A percentile compares a stretch with the other conserved stretches of the same genome.
Evolutionary conservation across 2,888 invertebrate species (phyloP).

Genomic region (Metellina segmentata): DNA sequence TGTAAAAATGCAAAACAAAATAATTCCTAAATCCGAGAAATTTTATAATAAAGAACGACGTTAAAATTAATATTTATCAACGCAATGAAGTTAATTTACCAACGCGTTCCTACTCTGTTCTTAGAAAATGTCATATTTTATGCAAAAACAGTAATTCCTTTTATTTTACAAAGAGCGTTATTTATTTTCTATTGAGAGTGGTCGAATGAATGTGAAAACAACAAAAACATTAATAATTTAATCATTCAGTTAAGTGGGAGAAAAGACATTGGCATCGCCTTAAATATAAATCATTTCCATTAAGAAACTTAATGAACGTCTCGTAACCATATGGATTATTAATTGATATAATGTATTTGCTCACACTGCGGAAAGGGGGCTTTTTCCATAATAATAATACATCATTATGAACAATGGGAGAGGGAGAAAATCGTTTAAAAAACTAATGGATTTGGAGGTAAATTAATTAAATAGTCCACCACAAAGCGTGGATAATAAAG

Average conservation of each 20-base stretch:
- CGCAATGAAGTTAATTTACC: no score
- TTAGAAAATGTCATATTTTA: not conserved
- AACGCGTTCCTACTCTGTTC: no score
- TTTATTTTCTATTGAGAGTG: not conserved
- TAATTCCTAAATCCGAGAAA: no score
- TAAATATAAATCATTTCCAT: conserved; percentile 54
- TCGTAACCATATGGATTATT: conserved; percentile 50
- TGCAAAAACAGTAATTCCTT: not conserved
- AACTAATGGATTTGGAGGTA: conserved; percentile 58
- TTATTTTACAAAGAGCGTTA: not conserved
- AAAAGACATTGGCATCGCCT: conserved; percentile 49
- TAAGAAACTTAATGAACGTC: conserved; percentile 52
- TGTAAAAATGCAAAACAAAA: no score
- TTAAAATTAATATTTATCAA: no score
- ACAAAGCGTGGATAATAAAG: conserved; percentile 1
- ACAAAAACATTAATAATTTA: conserved; percentile 12
- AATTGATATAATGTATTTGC: conserved; percentile 60
- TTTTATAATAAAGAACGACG: no score
- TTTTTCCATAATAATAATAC: conserved; percentile 61
- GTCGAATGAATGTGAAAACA: not conserved
- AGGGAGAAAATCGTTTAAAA: conserved; percentile 52
- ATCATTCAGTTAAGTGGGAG: conserved; percentile 43
- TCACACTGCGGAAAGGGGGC: conserved; percentile 20
- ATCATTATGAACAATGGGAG: conserved; percentile 41
- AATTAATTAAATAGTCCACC: conserved; percentile 43